A percentile compares a stretch with the other conserved stretches of the same genome.
phyloP scores from a whole-genome alignment of 1,140 invertebrate species.

The Campoletis sonorensis region DNA sequence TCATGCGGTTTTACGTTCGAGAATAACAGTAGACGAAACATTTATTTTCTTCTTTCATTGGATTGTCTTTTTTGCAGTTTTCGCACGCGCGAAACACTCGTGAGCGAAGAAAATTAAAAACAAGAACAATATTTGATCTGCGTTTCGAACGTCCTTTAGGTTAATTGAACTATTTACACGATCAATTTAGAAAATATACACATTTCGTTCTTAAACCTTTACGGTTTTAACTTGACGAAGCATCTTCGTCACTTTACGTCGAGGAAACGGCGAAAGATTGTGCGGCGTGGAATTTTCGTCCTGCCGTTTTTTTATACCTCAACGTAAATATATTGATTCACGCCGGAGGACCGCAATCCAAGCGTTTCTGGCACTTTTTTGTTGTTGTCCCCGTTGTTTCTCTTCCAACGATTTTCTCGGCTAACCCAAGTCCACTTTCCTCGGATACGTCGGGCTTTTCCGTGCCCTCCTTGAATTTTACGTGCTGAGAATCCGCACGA shows the following conservation, averaged over 20 bases:
- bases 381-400: neutral
- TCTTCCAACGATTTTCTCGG: neutral
- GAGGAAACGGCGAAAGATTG: neutral
- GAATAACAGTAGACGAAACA: neutral
- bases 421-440: neutral
- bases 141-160: neutral
- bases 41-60: constrained; percentile 48
- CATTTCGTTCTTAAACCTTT: neutral
- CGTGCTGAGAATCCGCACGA: neutral
- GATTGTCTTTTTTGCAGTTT: constrained; percentile 42
- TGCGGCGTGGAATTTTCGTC: constrained; percentile 1
- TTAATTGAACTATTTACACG: constrained; percentile 39
- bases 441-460: neutral
- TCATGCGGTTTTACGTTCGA: constrained; percentile 6
- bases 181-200: constrained; percentile 38
- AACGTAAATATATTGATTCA: constrained; percentile 47
- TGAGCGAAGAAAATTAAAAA: neutral
- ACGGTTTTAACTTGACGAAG: neutral
- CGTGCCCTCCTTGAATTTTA: neutral
- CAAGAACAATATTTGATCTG: neutral
- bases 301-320: constrained; percentile 38
- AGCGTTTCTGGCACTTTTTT: constrained; percentile 27
- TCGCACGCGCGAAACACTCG: neutral
- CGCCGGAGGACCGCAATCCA: neutral
- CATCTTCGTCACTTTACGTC: constrained; percentile 7